Conservation (phyloP, 2,113 vertebrate species). For the Salvelinus namaycush region DNA sequence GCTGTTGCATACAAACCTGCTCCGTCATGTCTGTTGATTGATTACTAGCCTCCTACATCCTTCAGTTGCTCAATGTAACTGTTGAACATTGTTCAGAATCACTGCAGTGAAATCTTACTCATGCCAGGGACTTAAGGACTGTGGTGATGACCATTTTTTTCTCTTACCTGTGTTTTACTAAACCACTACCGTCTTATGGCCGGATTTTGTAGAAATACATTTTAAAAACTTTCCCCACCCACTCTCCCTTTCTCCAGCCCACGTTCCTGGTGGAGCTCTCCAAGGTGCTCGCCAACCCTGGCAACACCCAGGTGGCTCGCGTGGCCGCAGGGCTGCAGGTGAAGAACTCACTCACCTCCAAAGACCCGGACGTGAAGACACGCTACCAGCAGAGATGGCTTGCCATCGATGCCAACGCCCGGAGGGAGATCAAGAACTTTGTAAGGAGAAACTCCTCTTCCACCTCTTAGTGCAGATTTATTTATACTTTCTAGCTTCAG, state of each 20-base stretch:
- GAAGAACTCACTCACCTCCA: slow-evolving; percentile 97
- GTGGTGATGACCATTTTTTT: no score
- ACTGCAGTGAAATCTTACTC: no score
- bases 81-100: no score
- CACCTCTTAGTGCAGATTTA: no score
- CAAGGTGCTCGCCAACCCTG: slow-evolving; percentile 94
- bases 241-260: slow-evolving; percentile 71
- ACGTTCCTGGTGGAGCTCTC: slow-evolving; percentile 97
- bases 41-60: no score
- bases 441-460: slow-evolving; percentile 71
- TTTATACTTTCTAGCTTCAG: no score
- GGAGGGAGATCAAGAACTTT: slow-evolving; percentile 94
- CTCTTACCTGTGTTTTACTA: no score
- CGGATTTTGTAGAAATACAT: no score
- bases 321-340: slow-evolving; percentile 96
- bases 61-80: no score
- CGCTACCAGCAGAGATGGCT: slow-evolving; percentile 97
- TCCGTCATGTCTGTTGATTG: no score
- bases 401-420: slow-evolving; percentile 90
- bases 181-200: background rate
- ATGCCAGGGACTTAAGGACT: no score
- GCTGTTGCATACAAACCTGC: no score
- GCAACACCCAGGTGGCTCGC: slow-evolving; percentile 96
- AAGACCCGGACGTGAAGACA: slow-evolving; percentile 94
- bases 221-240: background rate